These are phyloP conservation scores for Phortica magna DNA, from an alignment of 2,888 invertebrate genomes.

Conservation along the genomic window DNA sequence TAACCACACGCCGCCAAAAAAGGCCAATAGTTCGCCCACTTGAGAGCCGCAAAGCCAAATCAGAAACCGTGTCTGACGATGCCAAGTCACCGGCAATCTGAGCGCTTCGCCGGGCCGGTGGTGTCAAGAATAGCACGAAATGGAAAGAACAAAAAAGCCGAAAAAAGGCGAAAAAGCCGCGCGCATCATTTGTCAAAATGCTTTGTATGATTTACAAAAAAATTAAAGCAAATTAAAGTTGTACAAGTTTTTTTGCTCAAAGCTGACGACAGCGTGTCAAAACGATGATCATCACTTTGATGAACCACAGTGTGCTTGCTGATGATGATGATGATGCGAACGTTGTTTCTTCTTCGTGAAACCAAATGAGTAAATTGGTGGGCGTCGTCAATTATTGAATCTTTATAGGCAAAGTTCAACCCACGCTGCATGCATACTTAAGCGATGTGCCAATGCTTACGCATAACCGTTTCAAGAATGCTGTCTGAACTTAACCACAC, in stretches of 20 bases:
- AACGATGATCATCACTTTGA: not conserved
- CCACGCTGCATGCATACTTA: not conserved
- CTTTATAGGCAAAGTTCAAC: conserved; percentile 44
- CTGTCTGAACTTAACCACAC: too few relatives aligned
- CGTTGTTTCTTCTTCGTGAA: not conserved
- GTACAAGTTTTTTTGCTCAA: not conserved
- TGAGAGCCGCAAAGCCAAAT: not conserved
- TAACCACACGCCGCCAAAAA: not conserved
- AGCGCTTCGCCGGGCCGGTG: conserved; percentile 4
- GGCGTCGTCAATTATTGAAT: conserved; percentile 47
- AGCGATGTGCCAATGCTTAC: too few relatives aligned
- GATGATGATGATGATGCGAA: conserved; percentile 18
- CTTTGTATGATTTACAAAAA: conserved; percentile 6
- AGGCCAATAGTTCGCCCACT: conserved; percentile 17
- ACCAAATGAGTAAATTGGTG: conserved; percentile 40
- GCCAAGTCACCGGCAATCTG: not conserved
- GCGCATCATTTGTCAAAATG: conserved; percentile 11
- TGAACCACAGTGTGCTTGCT: not conserved
- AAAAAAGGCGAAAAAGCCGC: conserved; percentile 2
- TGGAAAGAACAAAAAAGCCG: not conserved
- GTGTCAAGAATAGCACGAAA: conserved; percentile 4
- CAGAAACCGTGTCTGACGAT: not conserved
- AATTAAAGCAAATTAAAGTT: conserved; percentile 8
- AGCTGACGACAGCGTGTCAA: not conserved
- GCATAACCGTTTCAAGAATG: too few relatives aligned